Conservation (phyloP, 2,797 vertebrate species). For the Orestias chungarensis region DNA sequence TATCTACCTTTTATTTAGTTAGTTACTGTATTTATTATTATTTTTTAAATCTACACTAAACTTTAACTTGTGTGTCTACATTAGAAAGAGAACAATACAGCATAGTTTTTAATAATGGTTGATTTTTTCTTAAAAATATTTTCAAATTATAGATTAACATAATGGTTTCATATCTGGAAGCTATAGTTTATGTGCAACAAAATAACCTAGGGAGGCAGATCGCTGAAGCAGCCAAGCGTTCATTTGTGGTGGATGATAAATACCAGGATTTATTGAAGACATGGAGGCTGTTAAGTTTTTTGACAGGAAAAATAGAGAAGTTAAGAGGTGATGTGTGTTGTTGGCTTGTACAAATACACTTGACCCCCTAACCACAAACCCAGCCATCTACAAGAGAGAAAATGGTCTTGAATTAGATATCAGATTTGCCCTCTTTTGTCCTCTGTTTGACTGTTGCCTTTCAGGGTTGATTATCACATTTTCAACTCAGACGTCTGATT, state of each 20-base stretch:
- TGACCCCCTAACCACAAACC: conserved; percentile 27
- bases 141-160: not conserved
- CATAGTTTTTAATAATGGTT: not conserved
- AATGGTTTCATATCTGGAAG: not conserved
- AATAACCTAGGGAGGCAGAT: conserved; percentile 46
- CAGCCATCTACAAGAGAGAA: conserved; percentile 31
- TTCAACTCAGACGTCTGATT: conserved; percentile 67
- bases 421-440: conserved; percentile 62
- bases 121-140: not conserved
- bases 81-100: not conserved
- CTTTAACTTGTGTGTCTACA: not conserved
- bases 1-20: not conserved
- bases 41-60: not conserved
- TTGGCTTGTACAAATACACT: conserved; percentile 3
- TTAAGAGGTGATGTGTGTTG: conserved; percentile 35
- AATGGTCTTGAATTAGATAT: conserved; percentile 65
- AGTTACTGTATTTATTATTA: not conserved
- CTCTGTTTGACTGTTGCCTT: conserved; percentile 68
- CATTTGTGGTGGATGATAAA: conserved; percentile 21
- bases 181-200: conserved; percentile 12
- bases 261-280: conserved; percentile 44
- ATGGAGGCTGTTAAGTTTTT: conserved; percentile 42
- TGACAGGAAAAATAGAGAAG: conserved; percentile 51
- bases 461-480: conserved; percentile 63
- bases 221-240: conserved; percentile 17